Evolutionary conservation across 2,888 invertebrate genomes (phyloP), one percentile per base, ranked within the genome.

Genomic region (Drosophila birchii): DNA sequence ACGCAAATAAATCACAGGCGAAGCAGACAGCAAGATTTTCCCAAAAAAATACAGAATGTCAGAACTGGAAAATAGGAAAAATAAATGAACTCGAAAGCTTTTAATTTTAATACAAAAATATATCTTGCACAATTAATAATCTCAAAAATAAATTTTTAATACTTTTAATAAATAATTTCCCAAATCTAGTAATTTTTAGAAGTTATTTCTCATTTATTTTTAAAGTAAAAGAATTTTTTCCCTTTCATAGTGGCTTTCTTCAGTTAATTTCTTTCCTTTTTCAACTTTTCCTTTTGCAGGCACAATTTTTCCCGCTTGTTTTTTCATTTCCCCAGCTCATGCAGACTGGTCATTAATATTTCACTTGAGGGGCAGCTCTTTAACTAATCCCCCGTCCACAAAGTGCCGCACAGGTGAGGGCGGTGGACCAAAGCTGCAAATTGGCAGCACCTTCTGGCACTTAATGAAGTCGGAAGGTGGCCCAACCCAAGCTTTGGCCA

Each of bases 381-480:
- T 51, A 47, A 29, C 44, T 64, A 57, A 53, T 64, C 49, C 67
- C 49, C 56, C 39, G 8, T 23, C 45, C 41, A 12, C 44, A 34
- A 58, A 20, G 39, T 53, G 36, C 56, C 53, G 53, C 62, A 44
- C 57, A 59, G 67, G 72, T 67, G 26, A 29, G 32, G 18, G 18
- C 18, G 38, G 18, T n/a, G 38, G 44, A 12, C 20, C 14, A 23
- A 12, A 9, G 39, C 26, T 44, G 41, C 16, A 57, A 78, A 74
- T 75, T 55, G 72, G 44, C 51, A 73, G 64, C 67, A 88, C 80
- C 84, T 88, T 86, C 64, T 62, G 59, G 64, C 54, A 63, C 81
- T 68, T 82, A 86, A 83, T 86, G 73, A 76, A 70, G 39, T 45
- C 49, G 34, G 26, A 18, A 7, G 34, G 29, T 34, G 32, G 51